phyloP scores from a whole-genome alignment of 2,797 vertebrate genomes.

The Takifugu ocellatus region DNA sequence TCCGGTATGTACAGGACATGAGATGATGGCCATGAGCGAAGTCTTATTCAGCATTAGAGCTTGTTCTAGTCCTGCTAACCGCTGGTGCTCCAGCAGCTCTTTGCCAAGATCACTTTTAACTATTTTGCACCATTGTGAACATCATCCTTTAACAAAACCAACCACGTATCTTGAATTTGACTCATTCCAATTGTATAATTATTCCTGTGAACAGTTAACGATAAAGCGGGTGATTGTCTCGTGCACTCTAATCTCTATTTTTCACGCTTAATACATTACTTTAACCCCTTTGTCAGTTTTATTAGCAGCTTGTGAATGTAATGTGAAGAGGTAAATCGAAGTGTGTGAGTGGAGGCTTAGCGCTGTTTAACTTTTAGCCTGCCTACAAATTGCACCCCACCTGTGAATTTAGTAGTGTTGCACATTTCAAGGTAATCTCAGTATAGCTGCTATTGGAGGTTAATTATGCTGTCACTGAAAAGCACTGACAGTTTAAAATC shows the following conservation, averaged over 20 bases:
- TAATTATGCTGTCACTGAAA: slow-evolving; percentile 5
- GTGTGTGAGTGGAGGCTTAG: slow-evolving; percentile 5
- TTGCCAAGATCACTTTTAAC: too few relatives aligned
- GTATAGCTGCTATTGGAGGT: slow-evolving; percentile 2
- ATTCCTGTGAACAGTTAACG: slow-evolving; percentile 26
- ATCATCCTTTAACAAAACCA: too few relatives aligned
- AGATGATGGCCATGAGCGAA: too few relatives aligned
- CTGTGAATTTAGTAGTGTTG: slow-evolving; percentile 20
- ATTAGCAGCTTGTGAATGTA: slow-evolving; percentile 14
- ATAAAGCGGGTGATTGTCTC: slow-evolving; percentile 26
- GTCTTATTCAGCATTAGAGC: too few relatives aligned
- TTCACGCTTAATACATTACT: slow-evolving; percentile 1
- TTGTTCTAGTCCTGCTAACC: too few relatives aligned
- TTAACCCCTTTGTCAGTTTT: not conserved
- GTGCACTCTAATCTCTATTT: not conserved
- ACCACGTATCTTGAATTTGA: not conserved
- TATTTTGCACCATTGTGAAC: too few relatives aligned
- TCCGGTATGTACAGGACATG: too few relatives aligned
- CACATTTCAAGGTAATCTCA: slow-evolving; percentile 16
- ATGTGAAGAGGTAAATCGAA: slow-evolving; percentile 2
- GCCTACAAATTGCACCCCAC: not conserved
- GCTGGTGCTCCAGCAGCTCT: too few relatives aligned
- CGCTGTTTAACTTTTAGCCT: not conserved
- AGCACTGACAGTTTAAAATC: slow-evolving; percentile 2
- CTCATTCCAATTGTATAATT: not conserved